phyloP scores from a whole-genome alignment of 2,888 invertebrate genomes.

The Salpingus planirostris region DNA sequence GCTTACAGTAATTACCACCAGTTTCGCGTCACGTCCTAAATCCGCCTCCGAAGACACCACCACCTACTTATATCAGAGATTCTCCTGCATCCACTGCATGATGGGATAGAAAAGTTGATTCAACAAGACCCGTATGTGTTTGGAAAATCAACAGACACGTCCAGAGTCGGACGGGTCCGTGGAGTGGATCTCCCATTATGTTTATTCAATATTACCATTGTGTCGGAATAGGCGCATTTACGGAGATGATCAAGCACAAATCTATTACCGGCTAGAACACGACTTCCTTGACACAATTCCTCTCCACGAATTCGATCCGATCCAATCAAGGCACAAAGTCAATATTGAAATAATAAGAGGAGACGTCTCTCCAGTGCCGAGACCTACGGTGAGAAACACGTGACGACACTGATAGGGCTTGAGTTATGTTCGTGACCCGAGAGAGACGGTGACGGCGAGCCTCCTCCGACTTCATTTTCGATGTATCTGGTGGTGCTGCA shows the following conservation, averaged over 20 bases:
- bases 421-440: conserved; percentile 27
- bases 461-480: no score
- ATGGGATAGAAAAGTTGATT: no score
- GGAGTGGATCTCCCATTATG: conserved; percentile 4
- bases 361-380: no score
- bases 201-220: conserved; percentile 13
- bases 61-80: no score
- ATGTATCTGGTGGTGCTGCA: conserved; percentile 27
- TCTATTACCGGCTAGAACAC: not conserved
- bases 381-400: conserved; percentile 16
- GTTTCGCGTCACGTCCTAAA: conserved; percentile 24
- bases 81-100: no score
- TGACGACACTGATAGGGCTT: conserved; percentile 25
- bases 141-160: no score
- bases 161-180: no score
- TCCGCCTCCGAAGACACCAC: conserved; percentile 1
- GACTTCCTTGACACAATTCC: conserved; percentile 5
- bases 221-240: conserved; percentile 11
- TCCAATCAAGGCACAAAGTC: conserved; percentile 5
- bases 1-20: conserved; percentile 29
- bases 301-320: conserved; percentile 4
- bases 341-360: conserved; percentile 5
- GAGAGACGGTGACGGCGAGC: no score
- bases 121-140: no score
- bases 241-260: conserved; percentile 13